Evolutionary conservation across 2,113 vertebrate genomes (phyloP).

Genomic region (Chrysochloris asiatica): DNA sequence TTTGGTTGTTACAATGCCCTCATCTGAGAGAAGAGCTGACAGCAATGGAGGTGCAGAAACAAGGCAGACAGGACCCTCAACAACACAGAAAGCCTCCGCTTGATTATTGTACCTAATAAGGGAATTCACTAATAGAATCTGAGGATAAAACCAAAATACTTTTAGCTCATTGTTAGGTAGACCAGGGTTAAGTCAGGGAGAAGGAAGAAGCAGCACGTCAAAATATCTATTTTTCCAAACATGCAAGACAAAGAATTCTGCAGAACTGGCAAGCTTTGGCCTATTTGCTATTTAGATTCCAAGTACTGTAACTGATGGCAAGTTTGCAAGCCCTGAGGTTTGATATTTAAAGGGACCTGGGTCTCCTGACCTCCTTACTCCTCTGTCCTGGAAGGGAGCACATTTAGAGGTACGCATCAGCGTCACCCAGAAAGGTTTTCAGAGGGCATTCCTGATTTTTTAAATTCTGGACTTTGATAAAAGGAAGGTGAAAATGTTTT

Average conservation of each 20-base stretch:
- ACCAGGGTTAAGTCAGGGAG: slow-evolving; percentile 47
- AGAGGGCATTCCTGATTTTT: background rate
- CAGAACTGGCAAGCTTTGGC: background rate
- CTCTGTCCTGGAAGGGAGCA: background rate
- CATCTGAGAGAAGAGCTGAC: background rate
- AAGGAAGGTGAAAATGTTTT: background rate
- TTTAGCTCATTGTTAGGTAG: slow-evolving; percentile 43
- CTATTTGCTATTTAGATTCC: slow-evolving; percentile 51
- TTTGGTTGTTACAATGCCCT: slow-evolving; percentile 22
- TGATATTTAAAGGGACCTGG: slow-evolving; percentile 28
- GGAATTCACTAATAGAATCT: slow-evolving; percentile 39
- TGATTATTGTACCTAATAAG: background rate
- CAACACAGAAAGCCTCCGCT: slow-evolving; percentile 8
- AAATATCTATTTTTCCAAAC: slow-evolving; percentile 22
- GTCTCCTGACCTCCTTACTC: background rate
- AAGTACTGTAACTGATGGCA: background rate
- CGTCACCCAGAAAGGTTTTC: background rate
- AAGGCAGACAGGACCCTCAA: slow-evolving; percentile 18
- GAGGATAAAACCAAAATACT: slow-evolving; percentile 20
- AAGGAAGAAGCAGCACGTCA: slow-evolving; percentile 39
- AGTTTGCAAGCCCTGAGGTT: background rate
- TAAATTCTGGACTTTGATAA: background rate
- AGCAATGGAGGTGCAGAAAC: background rate
- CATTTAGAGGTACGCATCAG: background rate
- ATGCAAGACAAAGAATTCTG: background rate